Conservation (phyloP, 2,888 invertebrate species). For the Escarpia spicata region DNA sequence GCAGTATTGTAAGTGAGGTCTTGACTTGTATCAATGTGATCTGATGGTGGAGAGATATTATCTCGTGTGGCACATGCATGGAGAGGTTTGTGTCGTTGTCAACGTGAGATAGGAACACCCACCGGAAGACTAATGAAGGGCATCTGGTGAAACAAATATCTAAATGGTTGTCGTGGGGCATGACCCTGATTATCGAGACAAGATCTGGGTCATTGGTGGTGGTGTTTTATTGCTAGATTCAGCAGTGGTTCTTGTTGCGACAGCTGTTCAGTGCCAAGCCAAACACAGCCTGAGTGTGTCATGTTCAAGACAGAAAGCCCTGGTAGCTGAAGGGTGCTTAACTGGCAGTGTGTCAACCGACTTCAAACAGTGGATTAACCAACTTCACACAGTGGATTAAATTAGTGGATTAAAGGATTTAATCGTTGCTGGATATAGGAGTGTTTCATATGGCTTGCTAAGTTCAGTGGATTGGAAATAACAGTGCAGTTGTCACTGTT, state of each 20-base stretch:
- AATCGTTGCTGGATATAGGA: background rate
- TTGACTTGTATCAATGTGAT: background rate
- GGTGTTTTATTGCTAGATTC: background rate
- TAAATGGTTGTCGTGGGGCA: background rate
- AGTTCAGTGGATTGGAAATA: background rate
- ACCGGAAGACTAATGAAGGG: background rate
- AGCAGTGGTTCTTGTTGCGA: background rate
- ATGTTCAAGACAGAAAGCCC: background rate
- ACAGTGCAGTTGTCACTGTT: background rate
- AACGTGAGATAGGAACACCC: background rate
- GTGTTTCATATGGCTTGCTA: background rate
- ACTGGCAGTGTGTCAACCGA: background rate
- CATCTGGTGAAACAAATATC: background rate
- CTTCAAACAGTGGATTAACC: background rate
- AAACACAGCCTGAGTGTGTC: background rate
- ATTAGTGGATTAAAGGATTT: background rate
- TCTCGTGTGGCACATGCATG: background rate
- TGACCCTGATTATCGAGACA: slow-evolving; percentile 4
- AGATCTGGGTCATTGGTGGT: background rate
- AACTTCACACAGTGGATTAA: background rate
- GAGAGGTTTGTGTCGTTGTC: background rate
- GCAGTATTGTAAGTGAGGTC: background rate
- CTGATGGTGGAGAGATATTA: background rate
- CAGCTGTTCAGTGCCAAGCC: background rate
- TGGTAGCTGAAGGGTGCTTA: background rate